These are phyloP conservation scores for Oasisia sp. DNA, from an alignment of 2,888 invertebrate genomes.

Conservation along the genomic window DNA sequence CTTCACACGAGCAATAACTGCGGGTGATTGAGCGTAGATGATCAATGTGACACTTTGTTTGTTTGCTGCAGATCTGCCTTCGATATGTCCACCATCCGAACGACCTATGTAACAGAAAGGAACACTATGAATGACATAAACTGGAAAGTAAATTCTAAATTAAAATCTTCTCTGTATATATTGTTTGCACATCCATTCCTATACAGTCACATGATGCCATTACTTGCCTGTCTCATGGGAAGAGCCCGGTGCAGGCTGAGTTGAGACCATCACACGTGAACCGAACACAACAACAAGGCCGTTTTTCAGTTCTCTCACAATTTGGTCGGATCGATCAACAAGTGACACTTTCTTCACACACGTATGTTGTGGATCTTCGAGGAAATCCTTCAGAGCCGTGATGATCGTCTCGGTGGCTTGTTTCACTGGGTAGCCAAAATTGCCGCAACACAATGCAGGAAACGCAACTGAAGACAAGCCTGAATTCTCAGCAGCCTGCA, in stretches of 20 bases:
- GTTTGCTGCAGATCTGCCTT: background rate
- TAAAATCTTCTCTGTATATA: too few relatives aligned
- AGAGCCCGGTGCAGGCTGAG: background rate
- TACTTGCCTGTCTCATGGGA: background rate
- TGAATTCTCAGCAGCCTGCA: slow-evolving; percentile 36
- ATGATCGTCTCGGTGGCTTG: background rate
- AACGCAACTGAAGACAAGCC: slow-evolving; percentile 46
- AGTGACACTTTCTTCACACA: background rate
- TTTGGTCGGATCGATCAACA: background rate
- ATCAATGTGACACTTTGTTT: too few relatives aligned
- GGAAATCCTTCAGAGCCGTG: background rate
- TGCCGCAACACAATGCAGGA: slow-evolving; percentile 55
- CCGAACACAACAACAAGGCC: background rate
- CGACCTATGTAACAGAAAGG: background rate
- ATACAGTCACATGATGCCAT: too few relatives aligned
- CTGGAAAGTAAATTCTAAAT: too few relatives aligned
- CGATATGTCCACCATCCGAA: too few relatives aligned
- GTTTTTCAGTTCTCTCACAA: background rate
- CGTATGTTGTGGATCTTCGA: background rate
- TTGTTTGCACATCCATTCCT: too few relatives aligned
- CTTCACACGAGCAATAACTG: background rate
- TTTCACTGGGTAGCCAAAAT: slow-evolving; percentile 44
- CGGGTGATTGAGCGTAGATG: background rate
- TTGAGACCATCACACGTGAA: background rate
- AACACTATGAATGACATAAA: background rate